Base-by-base conservation (phyloP, 2,797 vertebrate genomes). In the Sebastes dallii region DNA sequence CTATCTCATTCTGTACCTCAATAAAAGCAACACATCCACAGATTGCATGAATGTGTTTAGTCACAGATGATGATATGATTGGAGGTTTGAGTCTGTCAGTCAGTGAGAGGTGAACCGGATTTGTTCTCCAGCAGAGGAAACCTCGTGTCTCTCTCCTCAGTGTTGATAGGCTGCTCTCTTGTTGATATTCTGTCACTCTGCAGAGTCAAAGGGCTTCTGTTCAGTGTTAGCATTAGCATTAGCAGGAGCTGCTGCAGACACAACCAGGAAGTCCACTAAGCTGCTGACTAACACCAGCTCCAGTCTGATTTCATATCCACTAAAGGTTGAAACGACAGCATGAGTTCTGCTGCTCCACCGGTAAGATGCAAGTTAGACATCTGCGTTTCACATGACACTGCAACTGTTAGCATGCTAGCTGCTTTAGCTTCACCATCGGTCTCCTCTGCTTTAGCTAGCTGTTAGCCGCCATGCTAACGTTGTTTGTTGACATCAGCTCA, bases 381-480 rank as follows among this genome's bases (percentile, higher is more conserved):
- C 68, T 11, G 27, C 24, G 8, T 39, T 52, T 55, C 13, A 61
- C 54, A 3, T 29, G 8, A 71, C 77, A n/a, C 29, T 3, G 71
- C 14, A 11, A 50, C 18, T 25, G 10, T 72, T 75, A 86, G 84
- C 83, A 5, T 8, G 72, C 75, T 84, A 88, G 84, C 82, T 72
- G 18, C 20, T 12, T 58, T 73, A 88, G 84, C 83, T 8, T 74
- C 29, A 66, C 50, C 66, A 9, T 39, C 25, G 27, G 3, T 56
- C 61, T 59, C 27, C 16, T 36, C 9, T 25, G 58, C 36, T 36
- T 13, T 13, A 36, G 36, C 36, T 36, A 36, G 22, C 71, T 13
- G 82, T 73, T 92, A 89, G 89, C 84, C 36, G 13, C 13, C 13
- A 42, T 78, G 93, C 94, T 94, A 93, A 86, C 84, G 56, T 8